Conservation (phyloP, 2,113 vertebrate species). For the Psephotus haematonotus region DNA sequence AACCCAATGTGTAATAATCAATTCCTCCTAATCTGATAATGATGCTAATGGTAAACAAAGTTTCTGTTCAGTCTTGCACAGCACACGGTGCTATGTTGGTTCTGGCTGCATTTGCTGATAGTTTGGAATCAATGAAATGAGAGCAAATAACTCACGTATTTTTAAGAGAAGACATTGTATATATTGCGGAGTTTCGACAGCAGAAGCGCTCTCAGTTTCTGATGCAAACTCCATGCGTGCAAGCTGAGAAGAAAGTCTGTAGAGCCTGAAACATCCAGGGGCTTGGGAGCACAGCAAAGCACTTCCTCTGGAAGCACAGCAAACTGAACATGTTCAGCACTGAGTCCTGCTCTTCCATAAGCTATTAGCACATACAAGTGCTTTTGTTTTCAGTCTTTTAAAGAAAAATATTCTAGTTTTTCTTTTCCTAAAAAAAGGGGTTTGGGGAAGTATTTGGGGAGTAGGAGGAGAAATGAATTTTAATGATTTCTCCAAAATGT, state of each 20-base stretch:
- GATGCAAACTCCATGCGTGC: not conserved
- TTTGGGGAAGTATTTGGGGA: not conserved
- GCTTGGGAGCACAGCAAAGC: not conserved
- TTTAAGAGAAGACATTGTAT: not conserved
- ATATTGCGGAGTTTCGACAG: not conserved
- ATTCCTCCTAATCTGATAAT: constrained; percentile 4
- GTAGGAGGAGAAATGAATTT: not conserved
- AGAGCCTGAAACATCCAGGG: not conserved
- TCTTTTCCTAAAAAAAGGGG: not conserved
- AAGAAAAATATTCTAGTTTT: not conserved
- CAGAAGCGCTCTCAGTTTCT: not conserved
- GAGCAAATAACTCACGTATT: not conserved
- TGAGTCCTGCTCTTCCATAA: not conserved
- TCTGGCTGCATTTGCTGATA: not conserved
- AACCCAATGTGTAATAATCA: not conserved
- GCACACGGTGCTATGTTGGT: not conserved
- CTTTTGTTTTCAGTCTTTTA: not conserved
- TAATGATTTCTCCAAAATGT: not conserved
- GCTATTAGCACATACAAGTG: not conserved
- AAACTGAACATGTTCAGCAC: not conserved
- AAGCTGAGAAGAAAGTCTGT: not conserved
- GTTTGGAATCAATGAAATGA: not conserved
- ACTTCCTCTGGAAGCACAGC: not conserved
- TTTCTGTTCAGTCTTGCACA: not conserved
- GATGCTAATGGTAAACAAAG: not conserved